Evolutionary conservation across 2,797 vertebrate genomes (phyloP).

Genomic region (Yasuhikotakia modesta): DNA sequence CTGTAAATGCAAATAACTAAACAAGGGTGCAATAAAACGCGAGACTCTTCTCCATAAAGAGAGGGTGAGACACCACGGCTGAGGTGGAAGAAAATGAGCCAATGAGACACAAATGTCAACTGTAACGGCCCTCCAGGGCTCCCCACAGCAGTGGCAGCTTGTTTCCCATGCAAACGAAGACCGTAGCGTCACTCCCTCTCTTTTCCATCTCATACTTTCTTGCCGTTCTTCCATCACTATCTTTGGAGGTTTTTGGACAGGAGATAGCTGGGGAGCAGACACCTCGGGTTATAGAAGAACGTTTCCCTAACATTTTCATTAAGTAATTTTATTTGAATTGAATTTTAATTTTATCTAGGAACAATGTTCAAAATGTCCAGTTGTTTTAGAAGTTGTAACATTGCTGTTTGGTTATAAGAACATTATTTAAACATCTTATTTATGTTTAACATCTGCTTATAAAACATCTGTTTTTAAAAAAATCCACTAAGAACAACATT

Average conservation of each 20-base stretch:
- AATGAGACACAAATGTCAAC: conserved; percentile 38
- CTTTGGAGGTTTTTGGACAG: conserved; percentile 12
- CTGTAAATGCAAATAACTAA: conserved; percentile 55
- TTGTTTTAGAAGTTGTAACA: no score
- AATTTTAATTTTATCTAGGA: no score
- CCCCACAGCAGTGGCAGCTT: conserved; percentile 11
- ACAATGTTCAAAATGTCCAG: no score
- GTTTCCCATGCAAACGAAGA: conserved; percentile 30
- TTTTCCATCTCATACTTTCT: conserved; percentile 1
- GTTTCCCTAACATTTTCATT: no score
- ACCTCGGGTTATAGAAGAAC: no score
- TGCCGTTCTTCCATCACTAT: conserved; percentile 19
- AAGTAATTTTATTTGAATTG: no score
- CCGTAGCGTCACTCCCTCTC: not conserved
- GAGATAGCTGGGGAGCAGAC: not conserved
- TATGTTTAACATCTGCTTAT: no score
- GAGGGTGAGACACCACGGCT: conserved; percentile 21
- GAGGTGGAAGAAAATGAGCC: conserved; percentile 49
- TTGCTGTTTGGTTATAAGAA: no score
- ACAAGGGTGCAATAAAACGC: conserved; percentile 44
- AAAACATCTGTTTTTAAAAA: no score
- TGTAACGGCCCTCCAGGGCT: conserved; percentile 47
- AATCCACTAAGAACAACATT: no score
- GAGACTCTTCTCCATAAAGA: conserved; percentile 43
- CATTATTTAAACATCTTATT: no score